Evolutionary conservation across 37 sponge, comb jelly and placozoan species (phyloP), one percentile per base, ranked within the genome.

Genomic region (Petrosia ficiformis): DNA sequence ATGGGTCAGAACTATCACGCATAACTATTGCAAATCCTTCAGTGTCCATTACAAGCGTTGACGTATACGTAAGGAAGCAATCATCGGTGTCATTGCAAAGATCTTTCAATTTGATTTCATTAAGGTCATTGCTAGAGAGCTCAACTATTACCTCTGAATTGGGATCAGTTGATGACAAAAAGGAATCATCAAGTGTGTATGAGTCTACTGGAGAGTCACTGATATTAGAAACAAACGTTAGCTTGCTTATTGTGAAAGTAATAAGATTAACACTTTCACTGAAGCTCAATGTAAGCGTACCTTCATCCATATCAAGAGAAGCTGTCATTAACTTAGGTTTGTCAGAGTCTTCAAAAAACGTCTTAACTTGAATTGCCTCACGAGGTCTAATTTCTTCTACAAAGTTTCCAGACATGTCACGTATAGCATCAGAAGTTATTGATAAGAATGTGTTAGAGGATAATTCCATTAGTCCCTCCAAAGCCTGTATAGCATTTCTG

Each of bases 391-490:
- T 76, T 66, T 91, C 91, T 24, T 80, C 35, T 14, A 87, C 81
- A 61, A 68, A 77, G 54, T 91, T 92, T 1, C 81, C 89, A 34
- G 92, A 77, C 77, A 85, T 85, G 66, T 95, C 95, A 48, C 58
- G 70, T 21, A 95, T 78, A 48, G 85, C 72, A 3, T 81, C 89
- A 6, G 92, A 75, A 36, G 85, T 87, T 74, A 91, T 80, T 30
- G 89, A 81, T 24, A 95, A 44, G 60, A 68, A 95, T 0, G 92
- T 95, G 68, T 86, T 89, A 42, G 61, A 77, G 57, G 66, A 25
- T 36, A 36, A 67, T 28, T 84, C 92, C 40, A 84, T 71, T 10
- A 95, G 65, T 60, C 82, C 59, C 37, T 80, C 74, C 11, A 77
- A 56, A 43, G 88, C 83, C 58, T 78, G 84, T 38, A 95, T 87